Evolutionary conservation across 1,140 invertebrate species (phyloP), one percentile per base, ranked within the genome.

Genomic region (Platyscapa corneri): DNA sequence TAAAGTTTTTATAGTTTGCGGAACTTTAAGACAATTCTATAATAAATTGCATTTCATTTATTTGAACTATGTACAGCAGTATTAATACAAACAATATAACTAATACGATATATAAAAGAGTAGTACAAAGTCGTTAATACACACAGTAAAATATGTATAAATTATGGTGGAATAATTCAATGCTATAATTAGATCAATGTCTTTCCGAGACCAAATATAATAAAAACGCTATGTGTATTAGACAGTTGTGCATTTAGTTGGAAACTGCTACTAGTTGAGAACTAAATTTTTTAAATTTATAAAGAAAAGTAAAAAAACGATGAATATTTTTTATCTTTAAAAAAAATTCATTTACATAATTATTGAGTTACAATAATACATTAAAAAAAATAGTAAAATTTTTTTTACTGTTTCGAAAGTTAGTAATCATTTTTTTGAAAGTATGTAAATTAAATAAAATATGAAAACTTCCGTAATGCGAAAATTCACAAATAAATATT

Each of bases 111-210:
- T 23, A 39, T 46, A 67, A 80, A 64, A 64, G 14, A 79, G 20
- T 30, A 30, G 27, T 0, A 32, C 3, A 70, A 70, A 27, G 1
- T 42, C 37, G 37, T 37, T 18, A 60, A 32, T 70, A 1, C 49
- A 20, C 53, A 56, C 30, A 3, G 46, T 18, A 46, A 32, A 56
- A 12, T n/a, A 42, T n/a, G 65, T 37, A 81, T 85, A 76, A 85
- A 81, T 85, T 75, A 81, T 42, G 46, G 32, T 34, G 12, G 37
- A 76, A 84, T 89, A 88, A 89, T 90, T 89, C 90, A 90, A 88
- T 89, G 88, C 87, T 87, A 88, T 90, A 91, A 92, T 92, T 90
- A 92, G 90, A 92, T 92, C 92, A 92, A 92, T 92, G 91, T 88
- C 65, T 86, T 83, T 60, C 80, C 86, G 46, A 10, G 56, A 65